These are phyloP conservation scores for Numenius phaeopus DNA, from an alignment of 2,797 vertebrate genomes.

Conservation along the genomic window DNA sequence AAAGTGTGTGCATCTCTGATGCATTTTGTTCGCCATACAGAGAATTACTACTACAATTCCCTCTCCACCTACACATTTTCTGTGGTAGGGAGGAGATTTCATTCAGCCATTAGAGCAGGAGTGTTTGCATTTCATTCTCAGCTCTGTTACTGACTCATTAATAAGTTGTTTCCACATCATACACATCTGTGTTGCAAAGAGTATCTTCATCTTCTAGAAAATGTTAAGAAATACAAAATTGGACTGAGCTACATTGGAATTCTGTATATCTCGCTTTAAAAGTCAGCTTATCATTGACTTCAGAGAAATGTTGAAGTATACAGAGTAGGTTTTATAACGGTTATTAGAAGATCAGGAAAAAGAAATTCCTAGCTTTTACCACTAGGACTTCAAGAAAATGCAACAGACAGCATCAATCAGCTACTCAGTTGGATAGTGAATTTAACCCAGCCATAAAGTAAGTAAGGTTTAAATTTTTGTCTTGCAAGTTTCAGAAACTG, in stretches of 20 bases:
- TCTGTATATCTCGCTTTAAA: background rate
- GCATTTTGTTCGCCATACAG: background rate
- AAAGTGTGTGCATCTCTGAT: accelerated
- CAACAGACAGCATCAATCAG: background rate
- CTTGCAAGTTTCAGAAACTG: background rate
- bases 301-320: background rate
- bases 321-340: background rate
- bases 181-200: background rate
- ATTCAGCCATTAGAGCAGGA: background rate
- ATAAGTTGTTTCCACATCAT: background rate
- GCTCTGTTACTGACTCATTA: background rate
- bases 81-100: background rate
- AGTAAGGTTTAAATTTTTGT: background rate
- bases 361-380: background rate
- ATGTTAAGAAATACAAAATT: background rate
- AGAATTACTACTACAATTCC: background rate
- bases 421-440: background rate
- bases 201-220: background rate
- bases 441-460: background rate
- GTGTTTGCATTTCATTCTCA: background rate
- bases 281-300: background rate
- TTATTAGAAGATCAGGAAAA: background rate
- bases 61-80: background rate
- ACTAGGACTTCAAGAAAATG: background rate
- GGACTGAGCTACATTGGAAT: background rate